Percentiles rank a stretch among this genome's conserved stretches.
Evolutionary conservation across 2,797 vertebrate species (phyloP).

Genomic region (Epinephelus malabaricus): DNA sequence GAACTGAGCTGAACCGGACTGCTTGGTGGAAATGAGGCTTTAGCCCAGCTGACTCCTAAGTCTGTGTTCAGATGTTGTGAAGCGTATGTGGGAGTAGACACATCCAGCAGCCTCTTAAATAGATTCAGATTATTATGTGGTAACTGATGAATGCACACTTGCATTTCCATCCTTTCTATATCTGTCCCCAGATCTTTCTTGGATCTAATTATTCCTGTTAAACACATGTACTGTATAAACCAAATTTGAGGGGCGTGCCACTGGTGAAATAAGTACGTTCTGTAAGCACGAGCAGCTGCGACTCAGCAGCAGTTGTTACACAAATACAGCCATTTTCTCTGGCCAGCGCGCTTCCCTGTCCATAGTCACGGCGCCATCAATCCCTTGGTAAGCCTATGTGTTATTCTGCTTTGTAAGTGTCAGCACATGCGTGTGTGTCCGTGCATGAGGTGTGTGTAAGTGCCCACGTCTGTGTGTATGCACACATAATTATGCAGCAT

Average conservation of each 20-base stretch:
- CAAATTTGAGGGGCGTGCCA: slow-evolving; percentile 59
- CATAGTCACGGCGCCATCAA: slow-evolving; percentile 39
- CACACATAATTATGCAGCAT: slow-evolving; percentile 62
- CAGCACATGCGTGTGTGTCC: slow-evolving; percentile 19
- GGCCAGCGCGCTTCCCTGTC: slow-evolving; percentile 40
- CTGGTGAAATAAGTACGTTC: slow-evolving; percentile 60
- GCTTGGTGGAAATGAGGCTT: too few species aligned
- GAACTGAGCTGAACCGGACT: too few species aligned
- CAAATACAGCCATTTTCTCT: slow-evolving; percentile 63
- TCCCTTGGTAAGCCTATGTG: slow-evolving; percentile 37
- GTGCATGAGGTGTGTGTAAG: background rate
- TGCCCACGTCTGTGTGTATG: slow-evolving; percentile 38
- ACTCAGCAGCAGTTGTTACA: slow-evolving; percentile 38
- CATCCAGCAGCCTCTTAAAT: slow-evolving; percentile 37
- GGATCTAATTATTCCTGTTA: slow-evolving; percentile 67
- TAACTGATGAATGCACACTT: slow-evolving; percentile 39
- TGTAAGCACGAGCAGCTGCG: slow-evolving; percentile 63
- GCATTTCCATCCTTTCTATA: slow-evolving; percentile 53
- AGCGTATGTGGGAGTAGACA: slow-evolving; percentile 23
- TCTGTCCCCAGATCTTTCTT: slow-evolving; percentile 36
- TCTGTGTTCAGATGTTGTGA: slow-evolving; percentile 18
- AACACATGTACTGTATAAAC: slow-evolving; percentile 54
- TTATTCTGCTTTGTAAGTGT: slow-evolving; percentile 38
- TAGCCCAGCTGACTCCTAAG: slow-evolving; percentile 47
- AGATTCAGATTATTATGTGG: slow-evolving; percentile 37